Evolutionary conservation across 2,797 vertebrate genomes (phyloP), one percentile per base, ranked within the genome.

Genomic region (Mallotus villosus): DNA sequence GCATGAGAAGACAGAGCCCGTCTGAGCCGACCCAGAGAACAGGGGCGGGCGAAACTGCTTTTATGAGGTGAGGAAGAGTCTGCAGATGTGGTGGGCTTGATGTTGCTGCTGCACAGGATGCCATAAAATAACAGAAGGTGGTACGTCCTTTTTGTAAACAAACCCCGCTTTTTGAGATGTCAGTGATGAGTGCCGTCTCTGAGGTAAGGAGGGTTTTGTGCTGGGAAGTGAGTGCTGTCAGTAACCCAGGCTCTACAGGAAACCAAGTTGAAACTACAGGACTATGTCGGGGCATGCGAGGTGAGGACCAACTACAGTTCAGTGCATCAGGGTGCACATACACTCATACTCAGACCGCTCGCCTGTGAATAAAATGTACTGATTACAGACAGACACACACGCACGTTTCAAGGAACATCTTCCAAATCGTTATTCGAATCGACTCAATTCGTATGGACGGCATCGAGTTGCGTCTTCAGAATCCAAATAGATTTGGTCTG

Each of bases 221-320:
- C 55, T 57, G 9, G 77, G 81, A 85, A 81, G 75, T 70, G 70
- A 68, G 41, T 70, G 76, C 78, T 27, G 73, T 63, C 46, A 37
- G 59, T 4, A 22, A 24, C 68, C 63, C 24, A 67, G 61, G 55
- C 37, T 74, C 29, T 21, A 75, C 82, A 86, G 82, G 81, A 88
- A 88, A 87, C 82, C 85, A 84, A 76, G 83, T 82, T 0, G 27
- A 29, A 9, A 63, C 16, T 64, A 72, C 80, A 17, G 71, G 0
- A 81, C 72, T 85, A 82, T 86, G 82, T 84, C 41, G n/a, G 74
- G 60, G 67, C 53, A 19, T 8, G 59, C 58, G 34, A 72, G 58
- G 63, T 61, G 53, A 0, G 3, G 3, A 51, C 76, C 60, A 61
- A 61, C 59, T 24, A 11, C 41, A 34, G 16, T 34, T 62, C 17